Evolutionary conservation across 53 echinoderm and acorn worm genomes (phyloP).

Genomic region (Echinometra lucunter): DNA sequence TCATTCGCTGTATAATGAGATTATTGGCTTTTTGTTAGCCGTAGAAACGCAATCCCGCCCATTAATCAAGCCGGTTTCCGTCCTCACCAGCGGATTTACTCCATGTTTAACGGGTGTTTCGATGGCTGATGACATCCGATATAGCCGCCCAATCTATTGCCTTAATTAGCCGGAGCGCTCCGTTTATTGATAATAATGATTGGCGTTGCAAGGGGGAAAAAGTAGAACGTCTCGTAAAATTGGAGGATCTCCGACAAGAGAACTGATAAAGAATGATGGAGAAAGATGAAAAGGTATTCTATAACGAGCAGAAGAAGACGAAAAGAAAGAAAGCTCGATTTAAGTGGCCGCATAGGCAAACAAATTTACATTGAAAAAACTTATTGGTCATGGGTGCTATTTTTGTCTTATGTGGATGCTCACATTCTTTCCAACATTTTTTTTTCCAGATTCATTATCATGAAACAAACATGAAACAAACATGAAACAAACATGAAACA

Average conservation of each 20-base stretch:
- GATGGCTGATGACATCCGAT: slow-evolving; percentile 67
- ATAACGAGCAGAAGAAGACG: background rate
- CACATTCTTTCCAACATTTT: no score
- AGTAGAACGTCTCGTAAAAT: slow-evolving; percentile 26
- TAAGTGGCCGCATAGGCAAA: background rate
- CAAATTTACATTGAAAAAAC: background rate
- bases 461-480: no score
- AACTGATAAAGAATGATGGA: background rate
- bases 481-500: no score
- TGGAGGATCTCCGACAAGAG: background rate
- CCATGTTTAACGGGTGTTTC: slow-evolving; percentile 68
- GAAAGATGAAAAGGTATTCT: background rate
- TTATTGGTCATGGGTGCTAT: background rate
- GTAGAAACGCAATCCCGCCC: slow-evolving; percentile 71
- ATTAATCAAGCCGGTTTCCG: slow-evolving; percentile 70
- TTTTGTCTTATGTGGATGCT: no score
- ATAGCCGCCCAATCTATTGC: slow-evolving; percentile 65
- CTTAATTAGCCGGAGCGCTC: slow-evolving; percentile 67
- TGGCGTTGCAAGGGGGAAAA: slow-evolving; percentile 56
- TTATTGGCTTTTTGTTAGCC: slow-evolving; percentile 70
- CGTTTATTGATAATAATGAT: slow-evolving; percentile 70
- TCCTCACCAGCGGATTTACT: slow-evolving; percentile 59
- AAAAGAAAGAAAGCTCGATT: background rate
- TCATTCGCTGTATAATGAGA: slow-evolving; percentile 68
- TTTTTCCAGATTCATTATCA: no score